Evolutionary conservation across 2,113 vertebrate species (phyloP).

Genomic region (Paramisgurnus dabryanus): DNA sequence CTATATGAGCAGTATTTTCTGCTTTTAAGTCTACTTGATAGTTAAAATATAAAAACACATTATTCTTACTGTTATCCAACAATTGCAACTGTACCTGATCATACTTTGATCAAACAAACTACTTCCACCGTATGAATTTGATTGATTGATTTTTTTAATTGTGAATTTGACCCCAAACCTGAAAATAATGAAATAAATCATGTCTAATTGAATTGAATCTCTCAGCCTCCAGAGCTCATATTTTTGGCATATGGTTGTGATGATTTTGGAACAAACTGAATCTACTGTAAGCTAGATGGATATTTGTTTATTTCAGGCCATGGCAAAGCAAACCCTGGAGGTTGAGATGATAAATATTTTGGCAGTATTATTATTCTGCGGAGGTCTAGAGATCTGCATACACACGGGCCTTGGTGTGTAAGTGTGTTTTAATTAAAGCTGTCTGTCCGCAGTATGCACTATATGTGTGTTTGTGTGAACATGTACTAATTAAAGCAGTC

Average conservation of each 20-base stretch:
- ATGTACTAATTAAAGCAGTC: constrained; percentile 32
- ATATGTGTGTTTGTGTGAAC: constrained; percentile 2
- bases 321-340: not conserved
- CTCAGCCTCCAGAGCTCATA: not conserved
- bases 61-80: no score
- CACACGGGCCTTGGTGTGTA: not conserved
- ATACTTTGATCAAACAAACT: no score
- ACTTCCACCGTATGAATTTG: no score
- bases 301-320: constrained; percentile 1
- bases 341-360: constrained; percentile 12
- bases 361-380: constrained; percentile 4
- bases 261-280: not conserved
- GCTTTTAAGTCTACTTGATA: no score
- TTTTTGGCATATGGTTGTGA: not conserved
- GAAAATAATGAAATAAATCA: no score
- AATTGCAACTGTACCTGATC: no score
- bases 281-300: not conserved
- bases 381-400: constrained; percentile 3
- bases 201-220: no score
- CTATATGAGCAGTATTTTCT: no score
- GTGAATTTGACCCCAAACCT: no score
- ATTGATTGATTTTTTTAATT: no score
- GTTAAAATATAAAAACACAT: no score
- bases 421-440: constrained; percentile 7
- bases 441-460: constrained; percentile 23